A percentile compares a stretch with the other conserved stretches of the same genome.
These are phyloP conservation scores for Diarsia mendica DNA, from an alignment of 2,888 invertebrate genomes.

Conservation along the genomic window DNA sequence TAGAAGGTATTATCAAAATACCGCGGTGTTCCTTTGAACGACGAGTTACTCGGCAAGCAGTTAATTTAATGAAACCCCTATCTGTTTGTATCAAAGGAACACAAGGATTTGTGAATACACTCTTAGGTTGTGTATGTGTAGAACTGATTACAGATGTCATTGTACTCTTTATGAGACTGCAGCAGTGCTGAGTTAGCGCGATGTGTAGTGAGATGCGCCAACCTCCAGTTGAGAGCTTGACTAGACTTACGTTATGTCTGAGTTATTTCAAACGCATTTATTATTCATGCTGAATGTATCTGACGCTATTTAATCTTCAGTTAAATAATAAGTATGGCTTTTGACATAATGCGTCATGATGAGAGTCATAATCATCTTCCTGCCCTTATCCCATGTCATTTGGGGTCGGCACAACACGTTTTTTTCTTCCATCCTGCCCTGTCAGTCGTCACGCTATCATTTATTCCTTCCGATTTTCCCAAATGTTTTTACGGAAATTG, in stretches of 20 bases:
- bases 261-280: not conserved
- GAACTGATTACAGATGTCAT: constrained; percentile 30
- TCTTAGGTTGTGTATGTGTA: constrained; percentile 4
- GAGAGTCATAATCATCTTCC: not conserved
- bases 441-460: no score
- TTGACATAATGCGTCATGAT: not conserved
- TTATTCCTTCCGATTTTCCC: no score
- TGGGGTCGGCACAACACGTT: no score
- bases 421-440: no score
- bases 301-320: not conserved
- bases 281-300: not conserved
- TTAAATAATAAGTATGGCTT: not conserved
- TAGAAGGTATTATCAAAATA: constrained; percentile 47
- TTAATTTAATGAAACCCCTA: constrained; percentile 51
- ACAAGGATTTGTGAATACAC: constrained; percentile 25
- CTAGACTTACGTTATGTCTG: not conserved
- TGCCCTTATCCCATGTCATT: no score
- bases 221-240: not conserved
- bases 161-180: constrained; percentile 15
- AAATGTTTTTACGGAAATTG: not conserved
- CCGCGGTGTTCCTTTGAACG: constrained; percentile 46
- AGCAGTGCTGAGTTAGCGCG: constrained; percentile 8
- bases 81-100: constrained; percentile 40
- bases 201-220: not conserved
- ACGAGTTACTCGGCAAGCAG: constrained; percentile 46